Conservation (phyloP, 2,888 invertebrate species). For the Pollenia angustigena region DNA sequence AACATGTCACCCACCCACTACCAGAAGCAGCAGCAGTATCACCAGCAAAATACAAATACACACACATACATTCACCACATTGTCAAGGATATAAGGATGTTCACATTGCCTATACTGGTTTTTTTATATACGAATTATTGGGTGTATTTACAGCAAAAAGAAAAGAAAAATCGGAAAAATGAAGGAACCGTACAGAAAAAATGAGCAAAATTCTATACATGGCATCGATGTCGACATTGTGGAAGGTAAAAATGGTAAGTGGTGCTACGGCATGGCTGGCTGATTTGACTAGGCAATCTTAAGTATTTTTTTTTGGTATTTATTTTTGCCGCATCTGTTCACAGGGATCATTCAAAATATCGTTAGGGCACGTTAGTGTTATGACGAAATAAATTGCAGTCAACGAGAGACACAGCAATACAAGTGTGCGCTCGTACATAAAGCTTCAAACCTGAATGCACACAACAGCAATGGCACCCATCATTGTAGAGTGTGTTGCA, state of each 20-base stretch:
- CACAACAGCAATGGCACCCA: background rate
- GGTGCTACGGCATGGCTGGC: conserved; percentile 28
- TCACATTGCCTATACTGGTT: conserved; percentile 6
- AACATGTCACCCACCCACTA: conserved; percentile 44
- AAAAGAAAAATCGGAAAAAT: background rate
- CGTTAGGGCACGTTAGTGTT: conserved; percentile 68
- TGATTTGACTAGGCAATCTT: conserved; percentile 40
- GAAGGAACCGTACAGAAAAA: background rate
- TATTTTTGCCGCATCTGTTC: conserved; percentile 66
- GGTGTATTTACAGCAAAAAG: background rate
- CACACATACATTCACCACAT: conserved; percentile 17
- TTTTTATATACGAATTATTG: background rate
- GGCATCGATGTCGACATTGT: conserved; percentile 43
- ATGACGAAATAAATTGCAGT: conserved; percentile 56
- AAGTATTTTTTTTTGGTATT: conserved; percentile 31
- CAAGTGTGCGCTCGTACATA: conserved; percentile 1
- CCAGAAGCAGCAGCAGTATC: background rate
- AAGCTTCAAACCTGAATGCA: no score
- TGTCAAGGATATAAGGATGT: conserved; percentile 65
- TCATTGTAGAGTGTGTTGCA: background rate
- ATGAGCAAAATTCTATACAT: conserved; percentile 36
- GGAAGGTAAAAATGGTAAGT: conserved; percentile 48
- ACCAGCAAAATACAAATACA: background rate
- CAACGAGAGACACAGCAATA: conserved; percentile 25
- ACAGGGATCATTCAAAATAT: conserved; percentile 67